Base-by-base conservation (phyloP, 2,888 invertebrate genomes). In the Temnothorax rugatulus region DNA sequence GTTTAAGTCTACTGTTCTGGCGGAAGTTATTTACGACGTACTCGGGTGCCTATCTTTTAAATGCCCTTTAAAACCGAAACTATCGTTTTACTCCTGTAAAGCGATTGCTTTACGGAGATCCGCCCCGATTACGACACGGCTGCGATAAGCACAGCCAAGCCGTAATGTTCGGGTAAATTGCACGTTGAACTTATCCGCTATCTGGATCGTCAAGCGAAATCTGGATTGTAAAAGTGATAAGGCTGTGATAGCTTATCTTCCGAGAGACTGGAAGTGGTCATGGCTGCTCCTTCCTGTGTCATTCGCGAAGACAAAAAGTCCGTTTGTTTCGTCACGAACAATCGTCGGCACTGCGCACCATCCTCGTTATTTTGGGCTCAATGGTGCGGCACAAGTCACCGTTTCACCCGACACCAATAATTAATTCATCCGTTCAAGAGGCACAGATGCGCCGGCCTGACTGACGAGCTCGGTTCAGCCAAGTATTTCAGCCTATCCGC, bases 401-500 rank as follows among this genome's bases (percentile, higher is more conserved):
- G 29, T 71, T 79, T 34, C 71, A 59, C 57, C 34, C 79, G 59
- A 79, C 71, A 59, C 79, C 47, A 59, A 71, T 81, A 81, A 81
- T 73, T 81, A 81, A 73, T 73, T 59, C 59, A 59, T 50, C 73
- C 79, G 73, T 61, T 61, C 47, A 59, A 73, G 73, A 73, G 73
- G 50, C 73, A 73, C 79, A 73, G 73, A 73, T 50, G 73, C 59
- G 79, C 59, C 25, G 85, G 54, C 83, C 82, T 85, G 89, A 89
- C 89, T 89, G 89, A 82, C 82, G 84, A 44, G 86, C 85, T 84
- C 84, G 83, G 86, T 88, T 88, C 89, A 83, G 89, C 88, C 89
- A 89, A 88, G 85, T 88, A 86, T 89, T 88, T 88, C 87, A 88
- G 89, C 88, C 89, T 88, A 86, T 86, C 66, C 84, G 81, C 89